Base-by-base conservation (phyloP, 2,113 vertebrate genomes). In the Alethe castanea region DNA sequence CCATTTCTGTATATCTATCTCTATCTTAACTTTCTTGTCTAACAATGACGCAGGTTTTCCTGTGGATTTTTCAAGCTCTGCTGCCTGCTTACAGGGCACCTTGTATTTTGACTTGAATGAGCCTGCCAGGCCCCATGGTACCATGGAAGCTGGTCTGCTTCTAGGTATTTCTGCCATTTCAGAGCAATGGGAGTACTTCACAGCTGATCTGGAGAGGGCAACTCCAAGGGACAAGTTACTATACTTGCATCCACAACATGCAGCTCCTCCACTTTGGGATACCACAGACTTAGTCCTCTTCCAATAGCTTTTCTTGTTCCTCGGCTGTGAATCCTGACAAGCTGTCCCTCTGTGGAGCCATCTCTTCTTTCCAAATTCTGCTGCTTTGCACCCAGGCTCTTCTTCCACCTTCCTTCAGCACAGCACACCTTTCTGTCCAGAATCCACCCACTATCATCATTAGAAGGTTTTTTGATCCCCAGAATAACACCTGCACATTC, bases 391-490 rank as follows among this genome's bases (percentile, higher is more conserved):
- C 29, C 76, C 60, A 54, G 82, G 71, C 47, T 65, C 79, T 94
- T 85, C 79, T 85, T 90, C 90, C 66, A 86, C 52, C 35, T 83
- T 73, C 28, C 47, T 71, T 54, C 79, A 66, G 53, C 31, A 45
- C 40, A 87, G 28, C 62, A 90, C 66, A 66, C 9, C 82, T 83
- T 84, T 78, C 86, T 95, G 93, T 92, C 82, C 33, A 40, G 71
- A 93, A 90, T 94, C 91, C 89, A 89, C 57, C 57, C 59, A 45
- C 53, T 44, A 85, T 36, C 33, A 77, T 95, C 71, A 86, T 86
- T 76, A 87, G 70, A 92, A 86, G 79, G 74, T 81, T 82, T 92
- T 80, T 24, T 94, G 85, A 95, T 74, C 71, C 79, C 19, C 71
- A 70, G 79, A 95, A 93, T 61, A 86, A 94, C 82, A 88, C 35